phyloP scores from a whole-genome alignment of 2,888 invertebrate species.

The Prosapia bicincta region DNA sequence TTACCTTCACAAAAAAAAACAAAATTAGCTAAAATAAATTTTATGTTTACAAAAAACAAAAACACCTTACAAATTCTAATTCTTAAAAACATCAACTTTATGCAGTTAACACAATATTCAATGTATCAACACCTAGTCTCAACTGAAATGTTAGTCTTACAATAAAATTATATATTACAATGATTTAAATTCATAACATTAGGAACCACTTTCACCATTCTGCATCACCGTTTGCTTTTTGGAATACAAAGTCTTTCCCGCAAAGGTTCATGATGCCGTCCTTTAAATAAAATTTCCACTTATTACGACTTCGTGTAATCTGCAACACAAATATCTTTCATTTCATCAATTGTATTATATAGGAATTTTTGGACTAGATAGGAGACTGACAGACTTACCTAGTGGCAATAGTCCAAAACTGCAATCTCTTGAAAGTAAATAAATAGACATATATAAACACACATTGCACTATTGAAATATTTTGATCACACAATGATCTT shows the following conservation, averaged over 20 bases:
- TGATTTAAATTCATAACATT: background rate
- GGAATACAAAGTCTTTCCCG: slow-evolving; percentile 98
- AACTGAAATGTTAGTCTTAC: background rate
- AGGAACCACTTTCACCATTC: slow-evolving; percentile 71
- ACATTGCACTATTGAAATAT: too few species aligned
- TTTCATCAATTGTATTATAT: too few species aligned
- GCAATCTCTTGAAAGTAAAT: too few species aligned
- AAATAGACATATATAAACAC: too few species aligned
- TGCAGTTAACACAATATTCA: background rate
- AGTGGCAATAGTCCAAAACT: too few species aligned
- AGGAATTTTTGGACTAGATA: too few species aligned
- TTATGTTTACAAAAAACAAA: too few species aligned
- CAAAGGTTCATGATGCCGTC: slow-evolving; percentile 99
- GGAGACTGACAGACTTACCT: too few species aligned
- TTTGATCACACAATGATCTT: too few species aligned
- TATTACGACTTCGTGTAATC: slow-evolving; percentile 96
- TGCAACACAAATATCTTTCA: slow-evolving; percentile 47
- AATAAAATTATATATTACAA: background rate
- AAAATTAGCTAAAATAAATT: too few species aligned
- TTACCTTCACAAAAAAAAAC: too few species aligned
- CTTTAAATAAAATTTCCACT: slow-evolving; percentile 99
- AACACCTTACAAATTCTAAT: background rate
- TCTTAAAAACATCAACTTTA: background rate
- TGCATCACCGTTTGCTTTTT: slow-evolving; percentile 97
- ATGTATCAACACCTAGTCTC: background rate